phyloP scores from a whole-genome alignment of 2,113 vertebrate genomes.

The Carassius carassius region DNA sequence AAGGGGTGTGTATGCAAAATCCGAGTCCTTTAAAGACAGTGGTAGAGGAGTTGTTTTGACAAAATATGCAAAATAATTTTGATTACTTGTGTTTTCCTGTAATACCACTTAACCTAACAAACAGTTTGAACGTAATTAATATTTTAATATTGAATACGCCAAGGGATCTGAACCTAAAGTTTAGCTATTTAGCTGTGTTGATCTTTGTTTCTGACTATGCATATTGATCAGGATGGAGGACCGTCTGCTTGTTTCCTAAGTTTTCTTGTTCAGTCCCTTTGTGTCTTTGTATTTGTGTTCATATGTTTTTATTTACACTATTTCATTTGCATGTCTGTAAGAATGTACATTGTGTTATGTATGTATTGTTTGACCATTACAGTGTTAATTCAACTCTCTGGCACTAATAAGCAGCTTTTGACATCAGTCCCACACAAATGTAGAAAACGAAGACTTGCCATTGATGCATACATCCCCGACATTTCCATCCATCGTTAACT shows the following conservation, averaged over 20 bases:
- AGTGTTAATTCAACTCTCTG: conserved; percentile 55
- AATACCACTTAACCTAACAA: conserved; percentile 64
- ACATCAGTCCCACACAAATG: conserved; percentile 44
- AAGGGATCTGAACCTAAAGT: conserved; percentile 52
- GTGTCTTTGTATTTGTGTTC: conserved; percentile 50
- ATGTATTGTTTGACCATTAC: conserved; percentile 53
- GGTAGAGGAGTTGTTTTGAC: conserved; percentile 59
- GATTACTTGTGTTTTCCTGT: conserved; percentile 59
- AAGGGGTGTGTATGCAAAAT: conserved; percentile 46
- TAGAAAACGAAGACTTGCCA: conserved; percentile 15
- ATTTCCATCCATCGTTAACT: conserved; percentile 27
- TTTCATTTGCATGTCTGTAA: conserved; percentile 48
- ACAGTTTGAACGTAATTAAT: conserved; percentile 60
- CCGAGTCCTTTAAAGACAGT: conserved; percentile 2
- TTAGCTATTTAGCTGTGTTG: conserved; percentile 63
- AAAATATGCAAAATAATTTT: conserved; percentile 65
- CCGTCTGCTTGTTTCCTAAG: conserved; percentile 57
- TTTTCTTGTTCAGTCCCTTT: conserved; percentile 66
- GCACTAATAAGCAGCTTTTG: conserved; percentile 59
- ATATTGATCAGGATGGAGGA: conserved; percentile 65
- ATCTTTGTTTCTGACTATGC: conserved; percentile 71
- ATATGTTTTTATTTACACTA: conserved; percentile 38
- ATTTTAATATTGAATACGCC: conserved; percentile 31
- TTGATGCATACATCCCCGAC: conserved; percentile 12
- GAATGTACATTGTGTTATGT: conserved; percentile 52